phyloP scores from a whole-genome alignment of 1,140 invertebrate genomes.

The Drosophila guanche region DNA sequence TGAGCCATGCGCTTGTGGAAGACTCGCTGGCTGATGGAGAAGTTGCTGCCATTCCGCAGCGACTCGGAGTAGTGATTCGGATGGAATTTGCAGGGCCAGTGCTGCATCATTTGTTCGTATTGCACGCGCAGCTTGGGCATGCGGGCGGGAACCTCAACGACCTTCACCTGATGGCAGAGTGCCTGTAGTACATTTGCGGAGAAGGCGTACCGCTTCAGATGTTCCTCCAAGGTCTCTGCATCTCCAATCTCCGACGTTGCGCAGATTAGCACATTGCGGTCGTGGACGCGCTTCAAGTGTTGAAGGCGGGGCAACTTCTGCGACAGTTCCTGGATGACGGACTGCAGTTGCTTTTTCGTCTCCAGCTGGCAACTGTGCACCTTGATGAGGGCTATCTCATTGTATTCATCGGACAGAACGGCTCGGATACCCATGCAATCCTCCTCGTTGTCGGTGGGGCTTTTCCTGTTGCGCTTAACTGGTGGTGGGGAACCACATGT shows the following conservation, averaged over 20 bases:
- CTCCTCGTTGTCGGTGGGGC: not conserved
- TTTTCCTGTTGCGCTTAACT: constrained; percentile 32
- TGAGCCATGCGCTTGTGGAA: constrained; percentile 87
- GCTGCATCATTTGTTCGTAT: constrained; percentile 85
- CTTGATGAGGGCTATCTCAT: constrained; percentile 84
- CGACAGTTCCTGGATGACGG: constrained; percentile 86
- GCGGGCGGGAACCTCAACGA: constrained; percentile 86
- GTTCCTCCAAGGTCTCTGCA: constrained; percentile 29
- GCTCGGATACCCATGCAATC: constrained; percentile 73
- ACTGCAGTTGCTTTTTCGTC: constrained; percentile 87
- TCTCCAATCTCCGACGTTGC: constrained; percentile 58
- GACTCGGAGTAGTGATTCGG: constrained; percentile 89
- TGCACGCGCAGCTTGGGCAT: constrained; percentile 88
- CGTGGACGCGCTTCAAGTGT: constrained; percentile 90
- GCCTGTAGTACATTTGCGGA: constrained; percentile 47
- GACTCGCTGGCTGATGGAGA: constrained; percentile 85
- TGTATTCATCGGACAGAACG: constrained; percentile 85
- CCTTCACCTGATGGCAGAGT: constrained; percentile 84
- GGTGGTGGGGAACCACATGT: constrained; percentile 31
- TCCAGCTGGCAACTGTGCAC: constrained; percentile 86
- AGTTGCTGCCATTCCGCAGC: constrained; percentile 86
- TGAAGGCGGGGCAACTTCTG: constrained; percentile 86
- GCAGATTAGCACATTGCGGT: constrained; percentile 86
- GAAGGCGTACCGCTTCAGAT: constrained; percentile 46
- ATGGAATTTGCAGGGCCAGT: constrained; percentile 95